Percentiles rank a stretch among this genome's conserved stretches.
Evolutionary conservation across 2,113 vertebrate species (phyloP).

Genomic region (Illadopsis cleaveri): DNA sequence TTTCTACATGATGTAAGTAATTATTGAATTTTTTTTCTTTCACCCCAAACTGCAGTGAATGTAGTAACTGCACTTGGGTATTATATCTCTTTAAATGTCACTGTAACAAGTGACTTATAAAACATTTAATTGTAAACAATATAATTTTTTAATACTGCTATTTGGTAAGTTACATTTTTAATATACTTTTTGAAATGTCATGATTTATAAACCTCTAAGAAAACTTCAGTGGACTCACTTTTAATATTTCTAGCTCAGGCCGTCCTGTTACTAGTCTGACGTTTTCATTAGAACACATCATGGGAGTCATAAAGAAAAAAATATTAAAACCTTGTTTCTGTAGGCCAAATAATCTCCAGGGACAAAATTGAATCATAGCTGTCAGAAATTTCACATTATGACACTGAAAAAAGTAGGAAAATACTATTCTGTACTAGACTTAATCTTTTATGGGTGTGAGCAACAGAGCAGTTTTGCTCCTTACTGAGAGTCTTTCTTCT

Average conservation of each 20-base stretch:
- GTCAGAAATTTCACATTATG: neutral
- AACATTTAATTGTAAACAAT: neutral
- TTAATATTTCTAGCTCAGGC: neutral
- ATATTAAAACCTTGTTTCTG: neutral
- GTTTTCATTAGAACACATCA: neutral
- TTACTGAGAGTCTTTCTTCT: neutral
- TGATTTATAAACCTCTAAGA: neutral
- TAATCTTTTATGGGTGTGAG: neutral
- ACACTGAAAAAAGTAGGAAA: neutral
- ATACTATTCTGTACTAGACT: neutral
- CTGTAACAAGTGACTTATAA: neutral
- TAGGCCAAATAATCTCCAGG: neutral
- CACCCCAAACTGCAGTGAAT: neutral
- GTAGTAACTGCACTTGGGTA: neutral
- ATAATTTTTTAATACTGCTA: neutral
- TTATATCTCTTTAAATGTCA: neutral
- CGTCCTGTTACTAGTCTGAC: neutral
- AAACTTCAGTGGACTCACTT: neutral
- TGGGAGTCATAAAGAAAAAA: neutral
- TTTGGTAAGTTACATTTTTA: neutral
- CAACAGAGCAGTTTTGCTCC: neutral
- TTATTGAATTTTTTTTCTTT: neutral
- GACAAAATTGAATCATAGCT: neutral
- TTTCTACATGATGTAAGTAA: neutral
- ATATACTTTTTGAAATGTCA: neutral